These are phyloP conservation scores for Pasiphila rectangulata DNA, from an alignment of 2,888 invertebrate species.

Conservation along the genomic window DNA sequence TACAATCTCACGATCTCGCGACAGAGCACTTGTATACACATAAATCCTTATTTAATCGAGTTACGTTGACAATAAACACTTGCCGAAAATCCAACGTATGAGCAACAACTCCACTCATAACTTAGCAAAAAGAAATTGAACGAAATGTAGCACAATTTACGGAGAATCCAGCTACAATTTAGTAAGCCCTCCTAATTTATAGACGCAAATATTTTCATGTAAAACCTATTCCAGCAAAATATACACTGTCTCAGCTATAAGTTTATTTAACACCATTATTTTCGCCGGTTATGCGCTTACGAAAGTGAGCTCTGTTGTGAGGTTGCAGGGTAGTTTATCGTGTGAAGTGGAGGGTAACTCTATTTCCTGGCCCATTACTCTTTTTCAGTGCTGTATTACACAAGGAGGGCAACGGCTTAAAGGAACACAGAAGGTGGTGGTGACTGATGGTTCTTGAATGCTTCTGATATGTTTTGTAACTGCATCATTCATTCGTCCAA, in stretches of 20 bases:
- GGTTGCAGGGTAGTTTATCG: slow-evolving; percentile 34
- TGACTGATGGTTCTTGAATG: slow-evolving; percentile 49
- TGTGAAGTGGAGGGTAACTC: slow-evolving; percentile 39
- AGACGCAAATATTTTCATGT: slow-evolving; percentile 34
- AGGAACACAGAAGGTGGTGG: slow-evolving; percentile 45
- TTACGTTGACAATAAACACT: not conserved
- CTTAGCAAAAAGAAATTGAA: slow-evolving; percentile 10
- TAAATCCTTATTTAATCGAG: too few species aligned
- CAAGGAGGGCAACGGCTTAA: slow-evolving; percentile 42
- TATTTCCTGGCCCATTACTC: slow-evolving; percentile 57
- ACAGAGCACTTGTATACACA: too few species aligned
- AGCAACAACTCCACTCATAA: slow-evolving; percentile 3
- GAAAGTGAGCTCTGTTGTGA: slow-evolving; percentile 35
- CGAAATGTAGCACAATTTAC: slow-evolving; percentile 14
- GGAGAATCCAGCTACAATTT: slow-evolving; percentile 25
- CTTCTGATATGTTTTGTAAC: slow-evolving; percentile 32
- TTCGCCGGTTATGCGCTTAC: slow-evolving; percentile 28
- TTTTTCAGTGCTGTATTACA: slow-evolving; percentile 50
- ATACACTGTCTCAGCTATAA: slow-evolving; percentile 41
- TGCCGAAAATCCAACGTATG: not conserved
- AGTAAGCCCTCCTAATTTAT: slow-evolving; percentile 34
- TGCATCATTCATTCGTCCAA: too few species aligned
- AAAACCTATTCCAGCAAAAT: slow-evolving; percentile 38
- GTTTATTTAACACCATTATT: slow-evolving; percentile 44
- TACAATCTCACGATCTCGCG: too few species aligned